A percentile compares a stretch with the other conserved stretches of the same genome.
These are phyloP conservation scores for Mormyrops boulengeri DNA, from an alignment of 2,797 vertebrate genomes.

Conservation along the genomic window DNA sequence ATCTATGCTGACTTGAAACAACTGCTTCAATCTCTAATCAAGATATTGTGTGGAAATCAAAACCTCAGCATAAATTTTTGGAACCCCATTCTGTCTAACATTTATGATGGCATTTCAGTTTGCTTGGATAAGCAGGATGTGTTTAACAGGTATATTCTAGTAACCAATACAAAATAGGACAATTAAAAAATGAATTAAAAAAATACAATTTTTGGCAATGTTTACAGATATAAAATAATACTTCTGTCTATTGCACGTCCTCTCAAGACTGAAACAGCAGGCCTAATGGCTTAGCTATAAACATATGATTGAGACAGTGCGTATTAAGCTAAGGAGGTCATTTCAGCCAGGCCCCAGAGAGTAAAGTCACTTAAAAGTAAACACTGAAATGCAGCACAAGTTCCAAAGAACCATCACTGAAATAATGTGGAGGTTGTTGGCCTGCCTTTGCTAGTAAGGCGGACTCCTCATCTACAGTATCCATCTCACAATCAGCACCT, in stretches of 20 bases:
- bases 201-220: neutral
- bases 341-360: neutral
- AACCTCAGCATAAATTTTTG: neutral
- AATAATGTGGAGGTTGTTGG: neutral
- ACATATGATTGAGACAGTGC: neutral
- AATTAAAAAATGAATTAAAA: neutral
- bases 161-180: neutral
- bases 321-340: neutral
- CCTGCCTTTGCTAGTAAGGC: neutral
- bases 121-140: neutral
- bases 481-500: slow-evolving; percentile 4
- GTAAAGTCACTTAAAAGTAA: neutral
- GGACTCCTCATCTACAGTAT: neutral
- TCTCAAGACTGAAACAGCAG: neutral
- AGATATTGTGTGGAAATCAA: neutral
- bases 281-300: neutral
- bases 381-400: neutral
- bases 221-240: neutral
- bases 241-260: neutral
- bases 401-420: neutral
- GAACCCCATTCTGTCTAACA: neutral
- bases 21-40: neutral
- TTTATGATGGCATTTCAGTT: neutral
- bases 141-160: neutral
- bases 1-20: neutral